Evolutionary conservation across 1,140 invertebrate genomes (phyloP).

Genomic region (Drosophila erecta): DNA sequence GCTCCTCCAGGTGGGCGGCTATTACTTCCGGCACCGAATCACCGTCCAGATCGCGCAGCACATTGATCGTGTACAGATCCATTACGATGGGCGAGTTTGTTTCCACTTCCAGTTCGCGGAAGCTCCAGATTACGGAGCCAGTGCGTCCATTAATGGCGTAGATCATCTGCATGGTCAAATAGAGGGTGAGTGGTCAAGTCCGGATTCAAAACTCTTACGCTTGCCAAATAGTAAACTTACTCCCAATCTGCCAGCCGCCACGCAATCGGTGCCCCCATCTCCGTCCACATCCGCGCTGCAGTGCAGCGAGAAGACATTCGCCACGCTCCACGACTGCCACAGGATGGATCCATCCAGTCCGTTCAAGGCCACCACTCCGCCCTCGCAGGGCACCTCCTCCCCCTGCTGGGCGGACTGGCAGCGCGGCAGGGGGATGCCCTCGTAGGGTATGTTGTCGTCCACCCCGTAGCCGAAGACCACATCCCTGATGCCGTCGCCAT

Average conservation of each 20-base stretch:
- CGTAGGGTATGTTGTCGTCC: conserved; percentile 83
- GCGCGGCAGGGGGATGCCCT: conserved; percentile 74
- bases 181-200: no score
- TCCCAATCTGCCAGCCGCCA: conserved; percentile 90
- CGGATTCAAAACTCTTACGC: not conserved
- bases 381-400: conserved; percentile 87
- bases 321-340: conserved; percentile 91
- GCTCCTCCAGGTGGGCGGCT: conserved; percentile 88
- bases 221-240: conserved; percentile 84
- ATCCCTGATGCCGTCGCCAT: conserved; percentile 90
- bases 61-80: conserved; percentile 89
- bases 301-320: conserved; percentile 91
- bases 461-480: conserved; percentile 93
- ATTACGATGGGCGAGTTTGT: conserved; percentile 83
- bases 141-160: conserved; percentile 89
- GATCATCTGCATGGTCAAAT: conserved; percentile 86
- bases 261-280: conserved; percentile 90
- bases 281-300: conserved; percentile 90
- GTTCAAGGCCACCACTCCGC: conserved; percentile 91
- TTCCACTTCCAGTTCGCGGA: conserved; percentile 84
- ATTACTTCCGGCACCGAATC: conserved; percentile 91
- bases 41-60: conserved; percentile 89
- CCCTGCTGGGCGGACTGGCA: conserved; percentile 72
- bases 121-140: conserved; percentile 89
- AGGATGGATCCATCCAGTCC: conserved; percentile 89